Percentiles rank a stretch among this genome's conserved stretches.
Evolutionary conservation across 2,888 invertebrate species (phyloP).

Genomic region (Ichneumon xanthorius): DNA sequence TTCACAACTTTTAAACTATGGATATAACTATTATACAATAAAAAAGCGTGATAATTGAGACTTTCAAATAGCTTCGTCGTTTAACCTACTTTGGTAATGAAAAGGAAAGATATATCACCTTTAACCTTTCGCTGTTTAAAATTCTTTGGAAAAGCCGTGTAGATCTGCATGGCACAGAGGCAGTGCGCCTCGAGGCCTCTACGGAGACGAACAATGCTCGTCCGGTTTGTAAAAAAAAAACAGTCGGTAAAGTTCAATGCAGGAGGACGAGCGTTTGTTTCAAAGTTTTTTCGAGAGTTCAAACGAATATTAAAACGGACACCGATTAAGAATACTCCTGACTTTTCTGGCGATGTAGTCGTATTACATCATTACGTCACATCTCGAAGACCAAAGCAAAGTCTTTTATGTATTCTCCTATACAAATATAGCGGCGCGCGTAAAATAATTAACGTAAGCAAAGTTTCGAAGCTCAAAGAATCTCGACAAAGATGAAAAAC

Average conservation of each 20-base stretch:
- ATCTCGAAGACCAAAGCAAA: not conserved
- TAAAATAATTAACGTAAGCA: not conserved
- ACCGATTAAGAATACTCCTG: not conserved
- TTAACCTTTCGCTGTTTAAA: constrained; percentile 23
- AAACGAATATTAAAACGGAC: not conserved
- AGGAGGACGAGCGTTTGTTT: not conserved
- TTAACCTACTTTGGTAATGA: not conserved
- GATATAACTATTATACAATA: not conserved
- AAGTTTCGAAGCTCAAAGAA: not conserved
- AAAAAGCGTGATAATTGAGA: not conserved
- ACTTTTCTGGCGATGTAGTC: not conserved
- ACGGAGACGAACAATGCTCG: constrained; percentile 28
- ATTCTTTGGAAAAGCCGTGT: constrained; percentile 8
- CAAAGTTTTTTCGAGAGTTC: constrained; percentile 7
- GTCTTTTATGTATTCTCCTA: not conserved
- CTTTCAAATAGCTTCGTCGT: not conserved
- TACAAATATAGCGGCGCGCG: not conserved
- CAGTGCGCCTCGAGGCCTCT: not conserved
- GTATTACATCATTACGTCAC: not conserved
- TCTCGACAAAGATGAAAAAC: not conserved
- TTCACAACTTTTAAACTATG: too few species aligned
- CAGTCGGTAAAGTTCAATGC: not conserved
- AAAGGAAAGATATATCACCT: constrained; percentile 7
- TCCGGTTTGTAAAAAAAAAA: constrained; percentile 12
- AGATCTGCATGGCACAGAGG: not conserved